A percentile compares a stretch with the other conserved stretches of the same genome.
phyloP scores from a whole-genome alignment of 2,797 vertebrate species.

The Mormyrus hasselquistii region DNA sequence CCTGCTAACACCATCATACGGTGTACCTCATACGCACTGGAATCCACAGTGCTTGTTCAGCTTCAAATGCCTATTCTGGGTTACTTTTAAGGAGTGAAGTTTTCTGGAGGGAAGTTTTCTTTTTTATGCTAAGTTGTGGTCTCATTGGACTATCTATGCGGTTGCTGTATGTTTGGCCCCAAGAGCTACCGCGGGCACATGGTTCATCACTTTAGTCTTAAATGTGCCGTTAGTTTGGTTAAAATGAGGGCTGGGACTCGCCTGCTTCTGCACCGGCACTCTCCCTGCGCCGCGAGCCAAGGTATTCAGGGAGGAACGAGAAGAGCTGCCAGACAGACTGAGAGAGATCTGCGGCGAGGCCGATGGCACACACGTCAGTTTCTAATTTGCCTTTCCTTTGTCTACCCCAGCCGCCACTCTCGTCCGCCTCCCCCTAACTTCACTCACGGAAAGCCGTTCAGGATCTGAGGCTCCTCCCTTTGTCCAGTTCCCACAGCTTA shows the following conservation, averaged over 20 bases:
- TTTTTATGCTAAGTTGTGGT: background rate
- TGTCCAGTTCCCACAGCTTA: background rate
- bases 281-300: background rate
- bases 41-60: background rate
- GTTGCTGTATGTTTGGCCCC: background rate
- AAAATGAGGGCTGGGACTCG: background rate
- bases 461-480: constrained; percentile 1
- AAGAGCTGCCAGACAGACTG: background rate
- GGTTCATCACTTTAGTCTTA: background rate
- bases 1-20: background rate
- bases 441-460: background rate
- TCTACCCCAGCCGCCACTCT: background rate
- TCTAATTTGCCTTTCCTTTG: background rate
- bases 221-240: background rate
- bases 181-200: background rate
- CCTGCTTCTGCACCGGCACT: background rate
- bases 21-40: background rate
- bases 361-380: background rate
- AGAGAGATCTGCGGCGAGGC: background rate
- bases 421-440: background rate
- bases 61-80: background rate
- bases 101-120: background rate
- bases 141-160: background rate
- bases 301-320: background rate
- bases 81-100: background rate